Conservation (phyloP, 1,140 invertebrate genomes). For the Adoxophyes honmai region DNA sequence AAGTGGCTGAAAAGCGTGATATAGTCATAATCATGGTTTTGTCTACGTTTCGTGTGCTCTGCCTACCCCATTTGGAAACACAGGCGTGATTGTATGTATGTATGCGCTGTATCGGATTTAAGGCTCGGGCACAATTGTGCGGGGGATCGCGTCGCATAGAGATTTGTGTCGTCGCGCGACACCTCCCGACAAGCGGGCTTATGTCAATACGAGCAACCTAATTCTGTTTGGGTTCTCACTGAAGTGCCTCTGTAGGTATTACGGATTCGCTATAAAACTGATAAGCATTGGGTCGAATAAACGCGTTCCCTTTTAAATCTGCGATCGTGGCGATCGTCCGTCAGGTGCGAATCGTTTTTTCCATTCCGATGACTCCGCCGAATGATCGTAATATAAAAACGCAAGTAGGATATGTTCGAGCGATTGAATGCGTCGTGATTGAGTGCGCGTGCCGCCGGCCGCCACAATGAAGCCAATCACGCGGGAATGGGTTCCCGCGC, state of each 20-base stretch:
- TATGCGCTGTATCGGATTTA: constrained; percentile 3
- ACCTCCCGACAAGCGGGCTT: not conserved
- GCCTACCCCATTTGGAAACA: too few species aligned
- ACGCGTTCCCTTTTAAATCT: too few species aligned
- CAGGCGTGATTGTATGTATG: too few species aligned
- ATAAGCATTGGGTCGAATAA: too few species aligned
- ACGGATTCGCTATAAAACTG: too few species aligned
- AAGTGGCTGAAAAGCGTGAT: too few species aligned
- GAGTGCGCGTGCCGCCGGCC: constrained; percentile 26
- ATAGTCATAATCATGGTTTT: too few species aligned
- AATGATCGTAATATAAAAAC: not conserved
- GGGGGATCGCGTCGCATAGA: not conserved
- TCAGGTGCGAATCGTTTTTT: too few species aligned
- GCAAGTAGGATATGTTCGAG: constrained; percentile 16
- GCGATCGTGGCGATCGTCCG: too few species aligned
- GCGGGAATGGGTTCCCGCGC: constrained; percentile 25
- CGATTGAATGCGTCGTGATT: constrained; percentile 44
- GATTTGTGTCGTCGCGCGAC: not conserved
- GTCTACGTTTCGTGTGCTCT: too few species aligned
- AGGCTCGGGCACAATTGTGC: not conserved
- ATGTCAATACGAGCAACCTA: not conserved
- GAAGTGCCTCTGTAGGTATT: not conserved
- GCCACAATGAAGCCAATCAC: constrained; percentile 45
- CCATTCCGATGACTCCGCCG: too few species aligned
- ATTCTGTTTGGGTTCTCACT: not conserved